A percentile compares a stretch with the other conserved stretches of the same genome.
Conservation (phyloP, 2,888 invertebrate genomes). For the Hartigia nigra region DNA sequence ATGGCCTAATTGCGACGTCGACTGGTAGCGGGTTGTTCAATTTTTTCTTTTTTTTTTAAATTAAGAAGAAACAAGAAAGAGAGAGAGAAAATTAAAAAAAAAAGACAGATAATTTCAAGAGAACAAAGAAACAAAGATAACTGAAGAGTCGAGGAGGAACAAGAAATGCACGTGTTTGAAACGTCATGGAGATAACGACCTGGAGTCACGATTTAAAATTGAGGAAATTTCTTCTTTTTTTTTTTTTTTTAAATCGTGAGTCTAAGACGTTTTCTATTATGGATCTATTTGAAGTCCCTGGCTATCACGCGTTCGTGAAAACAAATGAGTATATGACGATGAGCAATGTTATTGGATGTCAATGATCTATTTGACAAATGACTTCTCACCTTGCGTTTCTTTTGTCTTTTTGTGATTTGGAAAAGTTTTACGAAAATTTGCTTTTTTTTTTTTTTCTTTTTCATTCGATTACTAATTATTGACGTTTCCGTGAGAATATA, state of each 20-base stretch:
- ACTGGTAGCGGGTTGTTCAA: background rate
- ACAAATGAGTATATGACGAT: background rate
- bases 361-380: background rate
- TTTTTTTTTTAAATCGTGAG: background rate
- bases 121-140: background rate
- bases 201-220: background rate
- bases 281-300: background rate
- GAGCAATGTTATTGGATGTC: background rate
- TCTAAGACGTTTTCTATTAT: background rate
- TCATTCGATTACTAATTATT: background rate
- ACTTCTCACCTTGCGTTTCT: conserved; percentile 9
- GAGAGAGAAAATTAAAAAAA: background rate
- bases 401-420: conserved; percentile 16
- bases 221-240: background rate
- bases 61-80: background rate
- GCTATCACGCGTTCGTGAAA: background rate
- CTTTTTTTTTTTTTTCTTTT: background rate
- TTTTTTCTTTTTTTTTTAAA: too few species aligned
- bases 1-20: background rate
- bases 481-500: background rate
- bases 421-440: background rate
- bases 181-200: background rate
- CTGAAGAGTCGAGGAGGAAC: background rate
- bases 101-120: background rate
- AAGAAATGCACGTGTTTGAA: background rate